phyloP scores from a whole-genome alignment of 2,888 invertebrate genomes.

The Eupithecia inturbata region DNA sequence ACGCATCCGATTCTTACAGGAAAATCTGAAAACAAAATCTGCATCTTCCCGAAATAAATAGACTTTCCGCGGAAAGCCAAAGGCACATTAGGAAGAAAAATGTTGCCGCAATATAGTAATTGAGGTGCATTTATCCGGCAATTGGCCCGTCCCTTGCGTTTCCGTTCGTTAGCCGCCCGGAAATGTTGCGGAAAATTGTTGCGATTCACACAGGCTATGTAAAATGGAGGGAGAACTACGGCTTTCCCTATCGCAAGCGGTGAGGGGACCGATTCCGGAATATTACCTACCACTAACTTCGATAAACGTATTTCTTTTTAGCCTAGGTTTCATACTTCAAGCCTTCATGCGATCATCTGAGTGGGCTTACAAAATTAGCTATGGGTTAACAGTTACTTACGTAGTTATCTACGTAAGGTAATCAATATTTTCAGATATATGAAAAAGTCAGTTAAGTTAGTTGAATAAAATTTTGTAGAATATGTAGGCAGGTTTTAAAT shows the following conservation, averaged over 20 bases:
- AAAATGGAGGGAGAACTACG: slow-evolving; percentile 59
- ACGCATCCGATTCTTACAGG: background rate
- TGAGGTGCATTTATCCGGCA: slow-evolving; percentile 80
- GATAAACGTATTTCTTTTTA: background rate
- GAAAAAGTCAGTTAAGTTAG: background rate
- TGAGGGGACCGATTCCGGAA: background rate
- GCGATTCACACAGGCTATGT: slow-evolving; percentile 71
- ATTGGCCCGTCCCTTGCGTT: slow-evolving; percentile 79
- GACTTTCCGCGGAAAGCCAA: slow-evolving; percentile 56
- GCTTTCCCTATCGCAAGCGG: slow-evolving; percentile 27
- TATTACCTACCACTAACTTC: background rate
- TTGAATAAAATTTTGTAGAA: background rate
- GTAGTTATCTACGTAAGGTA: too few species aligned
- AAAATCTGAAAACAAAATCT: slow-evolving; percentile 17
- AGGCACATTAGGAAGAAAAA: slow-evolving; percentile 73
- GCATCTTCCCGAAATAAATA: slow-evolving; percentile 35
- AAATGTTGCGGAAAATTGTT: slow-evolving; percentile 81
- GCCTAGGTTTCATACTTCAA: background rate
- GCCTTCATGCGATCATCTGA: too few species aligned
- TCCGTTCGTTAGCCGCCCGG: slow-evolving; percentile 79
- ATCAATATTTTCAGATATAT: background rate
- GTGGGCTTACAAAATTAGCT: too few species aligned
- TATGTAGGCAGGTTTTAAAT: background rate
- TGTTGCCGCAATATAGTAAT: slow-evolving; percentile 77
- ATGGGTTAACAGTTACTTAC: background rate